Conservation (phyloP, 2,888 invertebrate species). For the Odontocolon sp. region DNA sequence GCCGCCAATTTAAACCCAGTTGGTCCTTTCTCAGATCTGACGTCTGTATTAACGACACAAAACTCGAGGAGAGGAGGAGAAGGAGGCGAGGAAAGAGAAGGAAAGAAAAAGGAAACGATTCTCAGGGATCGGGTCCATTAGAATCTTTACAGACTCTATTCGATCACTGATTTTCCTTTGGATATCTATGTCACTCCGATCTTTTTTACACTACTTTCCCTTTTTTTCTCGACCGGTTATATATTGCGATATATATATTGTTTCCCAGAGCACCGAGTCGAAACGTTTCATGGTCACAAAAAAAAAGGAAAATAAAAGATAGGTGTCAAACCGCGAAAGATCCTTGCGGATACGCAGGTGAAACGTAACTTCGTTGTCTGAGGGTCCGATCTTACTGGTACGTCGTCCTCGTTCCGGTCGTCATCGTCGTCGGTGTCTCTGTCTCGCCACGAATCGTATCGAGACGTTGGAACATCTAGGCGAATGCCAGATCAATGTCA, state of each 20-base stretch:
- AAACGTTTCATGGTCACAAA: not conserved
- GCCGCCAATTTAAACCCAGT: not conserved
- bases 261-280: not conserved
- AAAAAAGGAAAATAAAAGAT: not conserved
- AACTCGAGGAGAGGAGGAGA: not conserved
- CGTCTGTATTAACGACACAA: not conserved
- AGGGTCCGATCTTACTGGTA: constrained; percentile 29
- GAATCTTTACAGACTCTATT: not conserved
- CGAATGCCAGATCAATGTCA: constrained; percentile 61
- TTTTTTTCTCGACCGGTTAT: not conserved
- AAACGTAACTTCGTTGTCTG: constrained; percentile 18
- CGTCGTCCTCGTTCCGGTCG: constrained; percentile 40
- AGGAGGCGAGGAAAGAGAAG: not conserved
- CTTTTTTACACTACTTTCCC: not conserved
- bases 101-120: not conserved
- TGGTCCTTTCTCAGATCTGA: not conserved
- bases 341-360: not conserved
- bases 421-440: constrained; percentile 37
- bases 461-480: constrained; percentile 57
- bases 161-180: not conserved
- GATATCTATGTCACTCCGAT: not conserved
- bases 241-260: not conserved
- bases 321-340: not conserved
- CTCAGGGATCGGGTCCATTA: not conserved
- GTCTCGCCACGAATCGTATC: constrained; percentile 16